Base-by-base conservation (phyloP, 2,797 vertebrate species). In the Sebastes miniatus region DNA sequence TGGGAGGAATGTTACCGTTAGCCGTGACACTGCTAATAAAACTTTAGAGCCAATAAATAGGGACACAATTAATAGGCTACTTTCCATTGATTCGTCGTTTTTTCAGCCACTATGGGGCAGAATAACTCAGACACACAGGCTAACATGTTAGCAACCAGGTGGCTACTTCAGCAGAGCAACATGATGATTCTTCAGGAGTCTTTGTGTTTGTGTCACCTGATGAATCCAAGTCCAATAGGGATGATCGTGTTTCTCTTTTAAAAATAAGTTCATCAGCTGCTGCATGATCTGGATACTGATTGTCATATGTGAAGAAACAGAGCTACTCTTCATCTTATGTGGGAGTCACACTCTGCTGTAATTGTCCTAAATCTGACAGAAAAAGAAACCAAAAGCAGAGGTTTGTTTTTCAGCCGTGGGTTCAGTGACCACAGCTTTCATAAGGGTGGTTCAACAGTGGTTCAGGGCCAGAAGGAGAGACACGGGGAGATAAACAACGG, bases 401-500 rank as follows among this genome's bases (percentile, higher is more conserved):
- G 79, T 72, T 86, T 80, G 76, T 65, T 8, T 8, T 83, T 71
- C 68, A 77, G 75, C n/a, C 36, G 69, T 84, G 79, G 73, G 65
- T 69, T 68, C 56, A 13, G 50, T 69, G 79, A 69, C 74, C 47
- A 5, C 77, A 71, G 88, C 36, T 87, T 84, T 88, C 72, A 73
- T 59, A 72, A 82, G 10, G 3, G 31, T 65, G 77, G 79, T 61
- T 79, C 72, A 69, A 24, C 59, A 13, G 34, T 24, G 34, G 62
- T 18, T 71, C 18, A 22, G 3, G 12, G 62, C 78, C 87, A 83
- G 64, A 50, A 18, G 13, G 22, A 3, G 13, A 36, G 34, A 66
- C 39, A 13, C 10, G 1, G 14, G 16, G 14, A 50, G 27, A 71
- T 16, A 11, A 69, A 27, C 59, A 13, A 29, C 22, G 34, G 62